Evolutionary conservation across 2,113 vertebrate species (phyloP), one percentile per base, ranked within the genome.

Genomic region (Passer domesticus): DNA sequence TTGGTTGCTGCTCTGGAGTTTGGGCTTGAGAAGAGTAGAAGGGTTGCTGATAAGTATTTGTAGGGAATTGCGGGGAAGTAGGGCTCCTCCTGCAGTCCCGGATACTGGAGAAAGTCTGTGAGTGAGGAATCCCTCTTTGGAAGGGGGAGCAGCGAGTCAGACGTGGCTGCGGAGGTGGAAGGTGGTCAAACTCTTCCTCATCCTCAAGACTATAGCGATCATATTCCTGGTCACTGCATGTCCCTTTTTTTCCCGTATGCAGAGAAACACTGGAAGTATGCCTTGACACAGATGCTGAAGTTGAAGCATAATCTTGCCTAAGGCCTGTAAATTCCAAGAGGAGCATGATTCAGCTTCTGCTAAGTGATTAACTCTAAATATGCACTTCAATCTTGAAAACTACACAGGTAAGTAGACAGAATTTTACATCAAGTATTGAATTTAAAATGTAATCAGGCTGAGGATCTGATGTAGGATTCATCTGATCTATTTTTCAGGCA

Each of bases 221-320:
- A 14, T 98, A 98, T 10, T 99, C 98, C 95, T 98, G 98, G 89
- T 99, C 98, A 27, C 98, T 97, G 21, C 96, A 97, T 1, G 96
- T 96, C 84, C 98, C 98, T 95, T 98, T 98, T 86, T 98, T 98
- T 52, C 98, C 98, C 33, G 97, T 94, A 78, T 98, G 98, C 63
- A 99, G 53, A 39, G 99, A 99, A 78, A 99, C 97, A 63, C 97
- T 99, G 66, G 99, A 99, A 89, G 98, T 99, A 89, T 99, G 98
- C 69, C 98, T 98, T 73, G 99, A 98, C 74, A 97, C 97, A 18
- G 98, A 99, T 46, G 98, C 98, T 73, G 99, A 99, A 90, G 99
- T 99, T 64, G 99, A 99, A 94, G 99, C 99, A 66, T 99, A 99
- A 96, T 99, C 99, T 98, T 99, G 99, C 83, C 99, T 98, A 82